Percentiles rank a stretch among this genome's conserved stretches.
phyloP scores from a whole-genome alignment of 2,888 invertebrate genomes.

The Anaspis maculata region DNA sequence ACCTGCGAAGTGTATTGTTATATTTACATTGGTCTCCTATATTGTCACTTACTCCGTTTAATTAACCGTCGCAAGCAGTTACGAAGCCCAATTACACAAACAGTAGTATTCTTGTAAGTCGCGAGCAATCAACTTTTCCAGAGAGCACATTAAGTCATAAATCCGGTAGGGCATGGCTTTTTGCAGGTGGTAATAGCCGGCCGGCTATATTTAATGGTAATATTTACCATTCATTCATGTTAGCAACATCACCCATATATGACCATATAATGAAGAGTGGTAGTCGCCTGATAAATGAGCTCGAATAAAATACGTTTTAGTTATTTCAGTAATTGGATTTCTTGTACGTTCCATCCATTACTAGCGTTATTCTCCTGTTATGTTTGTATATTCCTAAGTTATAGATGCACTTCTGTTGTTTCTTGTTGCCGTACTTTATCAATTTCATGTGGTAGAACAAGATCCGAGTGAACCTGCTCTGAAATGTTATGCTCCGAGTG shows the following conservation, averaged over 20 bases:
- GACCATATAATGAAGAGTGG: constrained; percentile 28
- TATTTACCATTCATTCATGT: constrained; percentile 24
- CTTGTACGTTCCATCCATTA: constrained; percentile 29
- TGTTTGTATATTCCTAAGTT: constrained; percentile 26
- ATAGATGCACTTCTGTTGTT: constrained; percentile 24
- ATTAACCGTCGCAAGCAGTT: too few relatives aligned
- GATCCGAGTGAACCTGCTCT: constrained; percentile 5
- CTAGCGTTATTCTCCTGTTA: constrained; percentile 24
- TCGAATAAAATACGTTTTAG: constrained; percentile 28
- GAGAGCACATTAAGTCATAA: constrained; percentile 12
- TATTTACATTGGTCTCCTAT: too few relatives aligned
- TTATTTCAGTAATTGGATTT: constrained; percentile 28
- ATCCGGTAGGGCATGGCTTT: constrained; percentile 6
- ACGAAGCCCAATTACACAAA: too few relatives aligned
- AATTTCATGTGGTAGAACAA: constrained; percentile 11
- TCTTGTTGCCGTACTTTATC: constrained; percentile 22
- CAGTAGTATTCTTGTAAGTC: too few relatives aligned
- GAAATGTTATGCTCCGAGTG: too few relatives aligned
- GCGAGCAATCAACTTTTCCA: too few relatives aligned
- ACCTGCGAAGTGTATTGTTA: too few relatives aligned
- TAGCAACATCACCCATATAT: constrained; percentile 26
- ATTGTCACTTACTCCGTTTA: too few relatives aligned
- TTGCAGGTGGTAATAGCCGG: too few relatives aligned
- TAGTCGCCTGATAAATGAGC: constrained; percentile 27
- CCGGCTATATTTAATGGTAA: constrained; percentile 5